Conservation (phyloP, 2,797 vertebrate species). For the Gymnoscopelus braueri region DNA sequence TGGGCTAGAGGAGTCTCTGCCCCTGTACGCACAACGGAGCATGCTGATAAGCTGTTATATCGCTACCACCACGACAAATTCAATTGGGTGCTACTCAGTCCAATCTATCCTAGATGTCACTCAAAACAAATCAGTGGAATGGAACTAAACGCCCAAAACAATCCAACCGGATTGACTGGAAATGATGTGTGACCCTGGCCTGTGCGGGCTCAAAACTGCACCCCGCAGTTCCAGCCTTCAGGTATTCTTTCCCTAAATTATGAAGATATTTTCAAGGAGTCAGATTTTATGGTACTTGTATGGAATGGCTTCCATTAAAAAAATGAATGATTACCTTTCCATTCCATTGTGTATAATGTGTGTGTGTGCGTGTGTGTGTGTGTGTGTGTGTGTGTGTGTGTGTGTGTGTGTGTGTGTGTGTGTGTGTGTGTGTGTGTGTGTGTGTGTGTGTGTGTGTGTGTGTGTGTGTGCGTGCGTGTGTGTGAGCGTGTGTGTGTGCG, state of each 20-base stretch:
- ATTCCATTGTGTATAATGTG: constrained; percentile 14
- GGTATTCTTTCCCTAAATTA: constrained; percentile 36
- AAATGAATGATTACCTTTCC: neutral
- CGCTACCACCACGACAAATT: neutral
- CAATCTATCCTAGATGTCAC: constrained; percentile 19
- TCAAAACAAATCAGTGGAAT: constrained; percentile 44
- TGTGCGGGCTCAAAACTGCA: constrained; percentile 3
- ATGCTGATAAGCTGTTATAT: constrained; percentile 1
- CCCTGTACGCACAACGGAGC: constrained; percentile 3
- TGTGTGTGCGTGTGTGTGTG: constrained; percentile 9
- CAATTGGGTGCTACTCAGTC: constrained; percentile 12
- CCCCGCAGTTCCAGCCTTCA: constrained; percentile 31
- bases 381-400: constrained; percentile 13
- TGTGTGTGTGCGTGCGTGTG: neutral
- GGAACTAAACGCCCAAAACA: constrained; percentile 49
- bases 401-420: constrained; percentile 9
- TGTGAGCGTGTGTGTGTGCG: neutral
- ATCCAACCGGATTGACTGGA: constrained; percentile 58
- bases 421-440: neutral
- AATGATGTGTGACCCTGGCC: constrained; percentile 41
- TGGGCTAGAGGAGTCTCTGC: too few relatives aligned
- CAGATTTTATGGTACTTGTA: constrained; percentile 15
- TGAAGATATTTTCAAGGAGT: constrained; percentile 31
- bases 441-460: neutral
- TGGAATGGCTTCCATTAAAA: neutral